A percentile compares a stretch with the other conserved stretches of the same genome.
Conservation (phyloP, 2,797 vertebrate species). For the Artibeus jamaicensis region DNA sequence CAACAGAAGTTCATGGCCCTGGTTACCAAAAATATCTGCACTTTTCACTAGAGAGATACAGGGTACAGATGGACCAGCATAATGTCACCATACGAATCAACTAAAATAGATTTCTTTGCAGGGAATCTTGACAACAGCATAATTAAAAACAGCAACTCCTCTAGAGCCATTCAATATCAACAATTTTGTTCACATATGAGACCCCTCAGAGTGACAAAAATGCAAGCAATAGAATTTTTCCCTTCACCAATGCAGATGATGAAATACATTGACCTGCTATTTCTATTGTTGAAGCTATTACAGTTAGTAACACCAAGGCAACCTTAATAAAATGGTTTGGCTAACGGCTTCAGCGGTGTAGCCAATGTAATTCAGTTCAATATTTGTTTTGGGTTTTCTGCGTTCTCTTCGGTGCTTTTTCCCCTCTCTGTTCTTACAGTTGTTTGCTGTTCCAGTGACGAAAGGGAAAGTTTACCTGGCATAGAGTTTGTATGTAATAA, state of each 20-base stretch:
- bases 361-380: background rate
- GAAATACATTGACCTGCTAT: background rate
- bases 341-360: background rate
- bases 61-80: background rate
- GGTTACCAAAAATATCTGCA: background rate
- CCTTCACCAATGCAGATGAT: background rate
- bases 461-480: background rate
- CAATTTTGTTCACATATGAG: background rate
- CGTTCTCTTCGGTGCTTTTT: background rate
- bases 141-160: background rate
- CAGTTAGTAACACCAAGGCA: background rate
- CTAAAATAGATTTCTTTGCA: background rate
- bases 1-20: background rate
- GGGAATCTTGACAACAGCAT: background rate
- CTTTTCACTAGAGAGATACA: background rate
- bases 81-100: background rate
- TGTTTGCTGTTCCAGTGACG: background rate
- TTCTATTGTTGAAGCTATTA: background rate
- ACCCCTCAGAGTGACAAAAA: background rate
- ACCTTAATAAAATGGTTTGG: background rate
- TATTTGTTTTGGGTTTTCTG: background rate
- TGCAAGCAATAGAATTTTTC: background rate
- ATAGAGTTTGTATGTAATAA: background rate
- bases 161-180: background rate
- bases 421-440: background rate